phyloP scores from a whole-genome alignment of 2,888 invertebrate genomes.

The Protonemura montana region DNA sequence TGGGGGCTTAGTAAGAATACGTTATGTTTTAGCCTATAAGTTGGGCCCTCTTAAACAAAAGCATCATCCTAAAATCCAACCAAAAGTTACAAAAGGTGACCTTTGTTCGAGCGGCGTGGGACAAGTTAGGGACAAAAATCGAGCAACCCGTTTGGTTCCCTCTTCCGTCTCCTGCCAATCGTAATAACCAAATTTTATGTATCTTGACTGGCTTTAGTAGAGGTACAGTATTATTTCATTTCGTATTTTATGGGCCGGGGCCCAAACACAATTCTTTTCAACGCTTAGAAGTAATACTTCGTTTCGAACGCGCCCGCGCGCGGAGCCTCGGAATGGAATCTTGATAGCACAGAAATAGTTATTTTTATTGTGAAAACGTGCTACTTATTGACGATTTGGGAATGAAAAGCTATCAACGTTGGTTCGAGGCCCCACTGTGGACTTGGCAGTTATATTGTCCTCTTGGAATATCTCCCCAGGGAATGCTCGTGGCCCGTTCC shows the following conservation, averaged over 20 bases:
- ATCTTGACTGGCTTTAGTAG: not conserved
- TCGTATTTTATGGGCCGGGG: not conserved
- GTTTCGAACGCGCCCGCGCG: slow-evolving; percentile 18
- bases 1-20: not conserved
- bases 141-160: too few species aligned
- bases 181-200: slow-evolving; percentile 12
- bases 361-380: slow-evolving; percentile 42
- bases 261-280: not conserved
- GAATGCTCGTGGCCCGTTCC: not conserved
- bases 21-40: not conserved
- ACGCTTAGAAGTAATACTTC: not conserved
- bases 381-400: slow-evolving; percentile 42
- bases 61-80: not conserved
- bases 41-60: not conserved
- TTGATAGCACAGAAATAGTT: slow-evolving; percentile 36
- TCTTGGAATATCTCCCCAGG: slow-evolving; percentile 25
- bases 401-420: slow-evolving; percentile 31
- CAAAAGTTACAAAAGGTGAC: not conserved
- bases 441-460: slow-evolving; percentile 38
- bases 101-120: not conserved
- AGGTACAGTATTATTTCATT: slow-evolving; percentile 12
- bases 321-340: slow-evolving; percentile 24
- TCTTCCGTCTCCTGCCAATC: not conserved
- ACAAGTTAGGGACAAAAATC: too few species aligned
- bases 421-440: slow-evolving; percentile 19